Evolutionary conservation across 2,797 vertebrate genomes (phyloP).

Genomic region (Molossus alvarezi): DNA sequence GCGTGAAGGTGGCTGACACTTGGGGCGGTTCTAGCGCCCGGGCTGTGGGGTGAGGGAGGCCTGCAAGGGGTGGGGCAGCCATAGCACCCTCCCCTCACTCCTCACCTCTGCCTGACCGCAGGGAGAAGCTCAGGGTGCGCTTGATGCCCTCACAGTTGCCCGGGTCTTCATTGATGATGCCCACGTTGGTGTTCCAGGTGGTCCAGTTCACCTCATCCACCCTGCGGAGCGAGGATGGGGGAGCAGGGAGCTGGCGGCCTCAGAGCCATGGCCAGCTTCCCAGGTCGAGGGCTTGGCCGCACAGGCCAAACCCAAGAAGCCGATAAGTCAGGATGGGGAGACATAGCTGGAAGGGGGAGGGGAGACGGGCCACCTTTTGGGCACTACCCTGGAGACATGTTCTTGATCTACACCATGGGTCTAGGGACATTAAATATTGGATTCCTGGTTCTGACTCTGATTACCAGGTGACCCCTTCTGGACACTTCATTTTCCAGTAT

Average conservation of each 20-base stretch:
- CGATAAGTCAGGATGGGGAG: neutral
- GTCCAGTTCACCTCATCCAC: constrained; percentile 99
- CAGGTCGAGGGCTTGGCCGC: neutral
- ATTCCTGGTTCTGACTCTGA: neutral
- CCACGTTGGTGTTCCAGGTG: constrained; percentile 96
- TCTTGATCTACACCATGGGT: neutral
- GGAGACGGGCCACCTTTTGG: neutral
- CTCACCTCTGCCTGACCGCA: constrained; percentile 91
- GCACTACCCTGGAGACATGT: neutral
- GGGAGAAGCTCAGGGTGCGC: constrained; percentile 89
- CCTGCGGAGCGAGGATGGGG: constrained; percentile 87
- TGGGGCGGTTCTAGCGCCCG: neutral
- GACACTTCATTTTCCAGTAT: constrained; percentile 10
- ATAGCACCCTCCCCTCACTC: neutral
- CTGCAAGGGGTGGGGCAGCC: neutral
- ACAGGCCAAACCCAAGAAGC: neutral
- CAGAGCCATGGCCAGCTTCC: neutral
- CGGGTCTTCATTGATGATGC: constrained; percentile 97
- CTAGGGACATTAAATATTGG: neutral
- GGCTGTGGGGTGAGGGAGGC: neutral
- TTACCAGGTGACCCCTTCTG: neutral
- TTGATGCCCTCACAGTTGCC: constrained; percentile 89
- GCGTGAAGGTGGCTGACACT: neutral
- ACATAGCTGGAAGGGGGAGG: fast-evolving
- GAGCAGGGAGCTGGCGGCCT: neutral